Base-by-base conservation (phyloP, 2,888 invertebrate species). In the Amaurobius ferox region DNA sequence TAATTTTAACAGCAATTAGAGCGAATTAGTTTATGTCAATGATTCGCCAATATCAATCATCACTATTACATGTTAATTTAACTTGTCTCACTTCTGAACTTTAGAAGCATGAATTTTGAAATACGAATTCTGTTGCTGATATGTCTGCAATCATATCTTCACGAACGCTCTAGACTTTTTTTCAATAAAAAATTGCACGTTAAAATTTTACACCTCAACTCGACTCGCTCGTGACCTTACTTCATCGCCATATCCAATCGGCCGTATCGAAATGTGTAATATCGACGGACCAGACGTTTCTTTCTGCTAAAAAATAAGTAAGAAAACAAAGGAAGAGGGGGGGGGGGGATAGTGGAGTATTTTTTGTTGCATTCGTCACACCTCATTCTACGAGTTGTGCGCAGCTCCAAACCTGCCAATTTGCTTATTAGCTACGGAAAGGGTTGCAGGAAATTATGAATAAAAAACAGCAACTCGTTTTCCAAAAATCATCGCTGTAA, bases 401-500 rank as follows among this genome's bases (percentile, higher is more conserved):
- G n/a, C 64, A 64, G 64, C 29, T 64, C 23, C 16, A 64, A 64
- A 64, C 29, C 64, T 64, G 64, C 64, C 64, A 64, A 13, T 64
- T 64, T 64, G 29, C 64, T 64, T 30, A 64, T 64, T 64, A 64
- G 40, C 40, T 29, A 40, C 26, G 39, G 9, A 1, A 26, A 19
- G 67, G 19, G 19, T 39, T 68, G 19, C 23, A 16, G 23, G 55
- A 55, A 23, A 23, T 55, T 19, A 55, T 23, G 23, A 55, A 6
- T 23, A 55, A 44, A 23, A 3, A 55, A 6, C 1, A 16, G 19
- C 2, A 3, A 23, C 23, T 23, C 23, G 2, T 3, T 55, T 23
- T 55, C 19, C 23, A 1, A 19, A 23, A 23, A 6, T 55, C 55
- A 55, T 55, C 23, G 23, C 55, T 55, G 16, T 9, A n/a, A n/a